Evolutionary conservation across 2,888 invertebrate species (phyloP).

Genomic region (Melanchra persicariae): DNA sequence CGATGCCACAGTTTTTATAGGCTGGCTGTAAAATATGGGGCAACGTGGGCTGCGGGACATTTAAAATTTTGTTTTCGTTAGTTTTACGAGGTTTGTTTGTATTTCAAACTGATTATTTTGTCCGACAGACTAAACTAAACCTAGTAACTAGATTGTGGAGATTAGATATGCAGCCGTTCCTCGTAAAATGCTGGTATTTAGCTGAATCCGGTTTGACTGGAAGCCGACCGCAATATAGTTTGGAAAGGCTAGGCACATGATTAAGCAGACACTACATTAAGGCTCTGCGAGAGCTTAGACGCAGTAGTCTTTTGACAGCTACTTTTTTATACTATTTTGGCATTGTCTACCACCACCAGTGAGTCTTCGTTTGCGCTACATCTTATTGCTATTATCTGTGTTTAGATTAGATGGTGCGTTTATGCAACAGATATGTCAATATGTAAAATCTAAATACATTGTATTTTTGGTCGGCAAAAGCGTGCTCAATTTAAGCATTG

Average conservation of each 20-base stretch:
- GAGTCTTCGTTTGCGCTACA: too few relatives aligned
- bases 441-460: too few relatives aligned
- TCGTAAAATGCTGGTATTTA: too few relatives aligned
- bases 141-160: too few relatives aligned
- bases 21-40: slow-evolving; percentile 18
- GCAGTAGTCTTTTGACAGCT: too few relatives aligned
- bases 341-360: background rate
- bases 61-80: slow-evolving; percentile 4
- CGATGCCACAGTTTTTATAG: slow-evolving; percentile 18
- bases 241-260: too few relatives aligned
- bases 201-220: too few relatives aligned
- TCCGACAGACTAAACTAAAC: background rate
- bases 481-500: background rate
- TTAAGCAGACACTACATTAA: background rate
- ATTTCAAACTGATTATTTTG: background rate
- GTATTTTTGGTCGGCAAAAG: background rate
- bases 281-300: background rate
- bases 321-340: background rate
- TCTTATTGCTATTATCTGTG: background rate
- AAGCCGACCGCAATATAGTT: too few relatives aligned
- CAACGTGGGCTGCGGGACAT: background rate
- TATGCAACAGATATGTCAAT: too few relatives aligned
- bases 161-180: too few relatives aligned
- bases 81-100: background rate
- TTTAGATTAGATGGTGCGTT: too few relatives aligned